Evolutionary conservation across 2,113 vertebrate genomes (phyloP).

Genomic region (Helogale parvula): DNA sequence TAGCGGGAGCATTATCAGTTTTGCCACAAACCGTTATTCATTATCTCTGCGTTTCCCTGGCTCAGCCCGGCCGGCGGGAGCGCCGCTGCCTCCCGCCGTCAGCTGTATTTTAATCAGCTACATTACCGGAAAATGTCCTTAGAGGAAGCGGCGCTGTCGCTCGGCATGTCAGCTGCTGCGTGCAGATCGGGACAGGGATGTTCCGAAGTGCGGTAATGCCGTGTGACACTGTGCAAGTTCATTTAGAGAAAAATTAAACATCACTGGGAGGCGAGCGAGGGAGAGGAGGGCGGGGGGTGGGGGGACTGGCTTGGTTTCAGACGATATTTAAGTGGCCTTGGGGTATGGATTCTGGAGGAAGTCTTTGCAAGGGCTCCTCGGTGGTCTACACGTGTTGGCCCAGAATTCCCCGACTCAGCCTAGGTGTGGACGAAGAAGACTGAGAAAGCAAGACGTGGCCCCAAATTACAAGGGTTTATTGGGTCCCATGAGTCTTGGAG

Average conservation of each 20-base stretch:
- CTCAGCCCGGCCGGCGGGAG: slow-evolving; percentile 33
- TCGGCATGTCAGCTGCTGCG: slow-evolving; percentile 60
- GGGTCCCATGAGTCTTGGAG: neutral
- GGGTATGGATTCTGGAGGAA: neutral
- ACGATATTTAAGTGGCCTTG: neutral
- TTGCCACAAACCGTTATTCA: slow-evolving; percentile 48
- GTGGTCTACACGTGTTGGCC: neutral
- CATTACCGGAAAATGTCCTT: slow-evolving; percentile 64
- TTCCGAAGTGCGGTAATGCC: slow-evolving; percentile 71
- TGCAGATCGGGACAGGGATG: slow-evolving; percentile 31
- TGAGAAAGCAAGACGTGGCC: neutral
- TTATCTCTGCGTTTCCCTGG: slow-evolving; percentile 31
- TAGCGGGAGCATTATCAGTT: slow-evolving; percentile 64
- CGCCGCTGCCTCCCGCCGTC: neutral
- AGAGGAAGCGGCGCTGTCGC: slow-evolving; percentile 67
- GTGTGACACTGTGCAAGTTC: slow-evolving; percentile 62
- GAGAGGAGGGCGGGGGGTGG: neutral
- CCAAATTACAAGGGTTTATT: neutral
- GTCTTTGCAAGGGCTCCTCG: neutral
- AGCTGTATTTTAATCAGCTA: slow-evolving; percentile 83
- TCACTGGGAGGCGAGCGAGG: slow-evolving; percentile 40
- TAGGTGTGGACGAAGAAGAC: neutral
- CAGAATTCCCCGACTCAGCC: neutral
- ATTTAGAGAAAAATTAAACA: slow-evolving; percentile 79
- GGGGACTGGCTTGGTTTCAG: neutral